Evolutionary conservation across 2,797 vertebrate genomes (phyloP).

Genomic region (Catamblyrhynchus diadema): DNA sequence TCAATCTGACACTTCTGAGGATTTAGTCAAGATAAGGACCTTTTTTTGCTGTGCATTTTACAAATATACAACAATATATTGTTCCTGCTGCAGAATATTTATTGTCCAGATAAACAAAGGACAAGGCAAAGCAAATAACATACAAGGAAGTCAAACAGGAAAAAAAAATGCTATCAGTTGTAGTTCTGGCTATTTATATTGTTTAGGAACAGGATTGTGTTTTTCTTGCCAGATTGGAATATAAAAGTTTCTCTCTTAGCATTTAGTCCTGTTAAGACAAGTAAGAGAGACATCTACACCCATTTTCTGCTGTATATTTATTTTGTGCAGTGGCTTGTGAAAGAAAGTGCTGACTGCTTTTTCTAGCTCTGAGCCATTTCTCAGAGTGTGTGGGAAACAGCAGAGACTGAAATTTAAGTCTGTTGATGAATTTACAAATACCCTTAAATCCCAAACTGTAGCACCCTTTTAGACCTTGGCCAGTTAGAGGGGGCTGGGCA

Average conservation of each 20-base stretch:
- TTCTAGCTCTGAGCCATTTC: neutral
- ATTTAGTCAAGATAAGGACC: neutral
- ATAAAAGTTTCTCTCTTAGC: neutral
- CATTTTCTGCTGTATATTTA: conserved; percentile 33
- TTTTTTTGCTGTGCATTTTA: neutral
- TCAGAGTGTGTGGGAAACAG: neutral
- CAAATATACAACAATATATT: conserved; percentile 35
- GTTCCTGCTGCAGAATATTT: conserved; percentile 27
- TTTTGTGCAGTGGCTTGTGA: conserved; percentile 34
- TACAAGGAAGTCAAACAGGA: conserved; percentile 8
- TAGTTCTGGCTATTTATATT: conserved; percentile 8
- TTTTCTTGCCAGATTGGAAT: neutral
- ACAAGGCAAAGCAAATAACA: neutral
- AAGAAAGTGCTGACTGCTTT: conserved; percentile 22
- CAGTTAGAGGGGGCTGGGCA: neutral
- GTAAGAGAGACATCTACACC: conserved; percentile 9
- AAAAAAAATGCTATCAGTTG: neutral
- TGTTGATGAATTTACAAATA: neutral
- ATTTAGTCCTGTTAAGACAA: conserved; percentile 1
- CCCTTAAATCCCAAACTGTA: neutral
- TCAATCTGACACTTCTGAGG: neutral
- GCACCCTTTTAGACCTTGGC: neutral
- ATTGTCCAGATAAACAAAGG: conserved; percentile 54
- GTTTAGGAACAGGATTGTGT: conserved; percentile 5
- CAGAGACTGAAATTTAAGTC: neutral